Evolutionary conservation across 2,888 invertebrate genomes (phyloP).

Genomic region (Netelia melanura): DNA sequence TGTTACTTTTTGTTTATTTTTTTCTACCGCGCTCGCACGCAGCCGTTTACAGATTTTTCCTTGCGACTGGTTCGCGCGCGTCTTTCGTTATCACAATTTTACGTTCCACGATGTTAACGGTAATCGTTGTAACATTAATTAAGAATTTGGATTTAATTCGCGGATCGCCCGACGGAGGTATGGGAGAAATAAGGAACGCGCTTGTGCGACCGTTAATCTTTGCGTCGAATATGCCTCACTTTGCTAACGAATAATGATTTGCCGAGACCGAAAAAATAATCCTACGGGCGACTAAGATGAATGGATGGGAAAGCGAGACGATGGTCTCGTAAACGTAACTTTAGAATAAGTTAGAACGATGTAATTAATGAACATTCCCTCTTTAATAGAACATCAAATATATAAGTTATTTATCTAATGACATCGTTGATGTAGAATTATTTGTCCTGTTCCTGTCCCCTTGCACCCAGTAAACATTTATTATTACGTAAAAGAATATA

Average conservation of each 20-base stretch:
- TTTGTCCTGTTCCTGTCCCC: conserved; percentile 12
- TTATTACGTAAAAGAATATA: background rate
- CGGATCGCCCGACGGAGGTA: conserved; percentile 31
- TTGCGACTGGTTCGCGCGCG: conserved; percentile 36
- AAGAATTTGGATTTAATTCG: conserved; percentile 14
- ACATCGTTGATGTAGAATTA: conserved; percentile 20
- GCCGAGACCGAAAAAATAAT: background rate
- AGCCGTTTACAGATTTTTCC: conserved; percentile 15
- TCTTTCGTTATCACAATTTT: conserved; percentile 33
- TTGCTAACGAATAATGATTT: conserved; percentile 11
- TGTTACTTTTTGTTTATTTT: conserved; percentile 27
- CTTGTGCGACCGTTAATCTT: conserved; percentile 19
- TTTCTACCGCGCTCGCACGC: background rate
- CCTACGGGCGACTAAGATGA: background rate
- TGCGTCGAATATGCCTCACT: background rate
- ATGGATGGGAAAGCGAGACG: conserved; percentile 31
- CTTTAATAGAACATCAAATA: conserved; percentile 67
- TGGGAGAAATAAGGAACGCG: conserved; percentile 16
- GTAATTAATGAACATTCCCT: conserved; percentile 67
- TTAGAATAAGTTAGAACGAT: conserved; percentile 58
- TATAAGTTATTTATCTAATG: conserved; percentile 69
- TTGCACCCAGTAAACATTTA: background rate
- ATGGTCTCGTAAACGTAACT: conserved; percentile 45
- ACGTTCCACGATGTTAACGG: conserved; percentile 13
- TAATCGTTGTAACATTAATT: conserved; percentile 20